Evolutionary conservation across 64 coral and sea anemone species (phyloP).

Genomic region (Stichodactyla mertensii): DNA sequence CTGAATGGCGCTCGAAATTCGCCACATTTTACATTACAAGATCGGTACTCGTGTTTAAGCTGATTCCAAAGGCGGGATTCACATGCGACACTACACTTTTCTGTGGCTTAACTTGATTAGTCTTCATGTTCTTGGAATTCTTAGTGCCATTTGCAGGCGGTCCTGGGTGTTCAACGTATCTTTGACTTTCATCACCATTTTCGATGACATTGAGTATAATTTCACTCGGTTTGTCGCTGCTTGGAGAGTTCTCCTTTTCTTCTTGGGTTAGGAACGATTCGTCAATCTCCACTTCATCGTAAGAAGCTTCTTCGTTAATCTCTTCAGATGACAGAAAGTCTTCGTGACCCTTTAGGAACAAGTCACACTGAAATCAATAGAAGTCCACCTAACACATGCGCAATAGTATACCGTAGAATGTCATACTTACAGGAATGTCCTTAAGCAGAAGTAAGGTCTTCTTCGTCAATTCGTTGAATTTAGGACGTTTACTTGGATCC

Average conservation of each 20-base stretch:
- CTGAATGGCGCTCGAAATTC: too few relatives aligned
- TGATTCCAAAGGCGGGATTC: neutral
- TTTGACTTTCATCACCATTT: neutral
- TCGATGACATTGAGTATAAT: neutral
- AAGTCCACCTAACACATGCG: too few relatives aligned
- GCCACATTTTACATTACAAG: neutral
- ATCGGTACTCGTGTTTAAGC: neutral
- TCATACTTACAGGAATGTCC: neutral
- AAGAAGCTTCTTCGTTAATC: neutral
- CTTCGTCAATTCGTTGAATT: slow-evolving; percentile 12
- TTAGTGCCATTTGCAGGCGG: neutral
- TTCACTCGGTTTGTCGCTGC: neutral
- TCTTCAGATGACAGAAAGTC: neutral
- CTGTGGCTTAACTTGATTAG: neutral
- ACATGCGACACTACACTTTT: neutral
- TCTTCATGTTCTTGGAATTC: neutral
- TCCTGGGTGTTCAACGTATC: slow-evolving; percentile 2
- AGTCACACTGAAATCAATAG: too few relatives aligned
- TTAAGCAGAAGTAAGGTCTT: neutral
- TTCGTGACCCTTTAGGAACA: too few relatives aligned
- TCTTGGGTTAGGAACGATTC: neutral
- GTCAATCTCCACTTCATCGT: neutral
- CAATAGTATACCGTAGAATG: neutral
- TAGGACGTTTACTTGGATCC: slow-evolving; percentile 33
- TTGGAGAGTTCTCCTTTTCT: neutral